Conservation (phyloP, 2,797 vertebrate genomes). For the Rousettus madagascariensis region DNA sequence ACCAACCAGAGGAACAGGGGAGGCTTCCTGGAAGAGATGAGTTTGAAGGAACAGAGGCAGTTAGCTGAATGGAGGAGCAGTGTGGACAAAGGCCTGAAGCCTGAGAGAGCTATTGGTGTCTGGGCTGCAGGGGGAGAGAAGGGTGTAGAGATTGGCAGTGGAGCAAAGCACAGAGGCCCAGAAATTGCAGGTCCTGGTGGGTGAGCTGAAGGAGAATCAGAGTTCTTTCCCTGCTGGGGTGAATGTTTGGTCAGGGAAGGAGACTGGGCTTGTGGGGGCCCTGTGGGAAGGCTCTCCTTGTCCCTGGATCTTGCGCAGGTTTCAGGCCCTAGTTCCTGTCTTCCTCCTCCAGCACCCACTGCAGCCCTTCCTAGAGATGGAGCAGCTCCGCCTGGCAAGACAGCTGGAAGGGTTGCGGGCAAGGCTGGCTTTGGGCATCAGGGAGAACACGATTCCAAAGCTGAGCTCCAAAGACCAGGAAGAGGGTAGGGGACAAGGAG, state of each 20-base stretch:
- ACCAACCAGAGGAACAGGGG: neutral
- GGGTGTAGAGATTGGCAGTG: neutral
- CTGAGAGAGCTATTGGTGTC: neutral
- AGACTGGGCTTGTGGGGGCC: neutral
- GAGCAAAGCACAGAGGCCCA: neutral
- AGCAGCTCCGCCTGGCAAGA: constrained; percentile 60
- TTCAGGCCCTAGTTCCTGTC: neutral
- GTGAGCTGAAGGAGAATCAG: neutral
- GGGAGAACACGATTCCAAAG: neutral
- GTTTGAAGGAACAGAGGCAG: neutral
- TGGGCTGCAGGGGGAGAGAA: no score
- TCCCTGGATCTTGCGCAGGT: neutral
- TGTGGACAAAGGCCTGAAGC: neutral
- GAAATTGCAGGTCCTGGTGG: neutral
- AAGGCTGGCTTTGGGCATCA: constrained; percentile 44
- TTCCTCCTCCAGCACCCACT: constrained; percentile 26
- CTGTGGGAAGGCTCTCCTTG: neutral
- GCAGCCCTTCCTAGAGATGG: constrained; percentile 33
- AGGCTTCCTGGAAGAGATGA: neutral
- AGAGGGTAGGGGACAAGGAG: constrained; percentile 13
- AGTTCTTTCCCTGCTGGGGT: neutral
- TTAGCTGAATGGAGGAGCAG: neutral
- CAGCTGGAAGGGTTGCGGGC: constrained; percentile 69
- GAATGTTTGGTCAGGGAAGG: neutral
- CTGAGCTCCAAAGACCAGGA: neutral